phyloP scores from a whole-genome alignment of 2,797 vertebrate species.

The Myripristis murdjan region DNA sequence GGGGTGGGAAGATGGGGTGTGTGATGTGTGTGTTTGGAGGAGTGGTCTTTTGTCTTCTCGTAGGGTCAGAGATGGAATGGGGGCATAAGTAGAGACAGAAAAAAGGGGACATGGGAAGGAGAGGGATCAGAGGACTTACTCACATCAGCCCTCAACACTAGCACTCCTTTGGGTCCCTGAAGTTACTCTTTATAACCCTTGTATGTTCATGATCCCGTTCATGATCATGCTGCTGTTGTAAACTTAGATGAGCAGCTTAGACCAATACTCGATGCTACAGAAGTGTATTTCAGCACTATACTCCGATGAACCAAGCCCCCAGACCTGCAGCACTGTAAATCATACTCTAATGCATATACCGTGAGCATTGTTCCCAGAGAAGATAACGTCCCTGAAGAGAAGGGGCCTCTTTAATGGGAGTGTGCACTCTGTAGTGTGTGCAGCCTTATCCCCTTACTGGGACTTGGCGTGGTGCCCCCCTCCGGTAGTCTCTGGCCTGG shows the following conservation, averaged over 20 bases:
- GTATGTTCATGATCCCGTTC: conserved; percentile 22
- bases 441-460: conserved; percentile 58
- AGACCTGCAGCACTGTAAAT: conserved; percentile 43
- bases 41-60: conserved; percentile 33
- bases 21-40: conserved; percentile 16
- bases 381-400: conserved; percentile 50
- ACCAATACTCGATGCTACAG: neutral
- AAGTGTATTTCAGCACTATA: conserved; percentile 20
- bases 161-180: neutral
- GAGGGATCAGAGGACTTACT: neutral
- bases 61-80: conserved; percentile 1
- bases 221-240: conserved; percentile 40
- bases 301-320: conserved; percentile 1
- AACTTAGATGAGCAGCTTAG: conserved; percentile 19
- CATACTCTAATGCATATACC: conserved; percentile 55
- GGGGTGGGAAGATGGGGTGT: conserved; percentile 12
- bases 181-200: conserved; percentile 29
- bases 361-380: conserved; percentile 41
- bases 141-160: conserved; percentile 16
- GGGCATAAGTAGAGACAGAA: conserved; percentile 16
- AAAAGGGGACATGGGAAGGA: neutral
- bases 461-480: conserved; percentile 53
- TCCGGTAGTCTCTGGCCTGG: conserved; percentile 29
- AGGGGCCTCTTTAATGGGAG: conserved; percentile 56
- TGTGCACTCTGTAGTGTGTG: conserved; percentile 51